phyloP scores from a whole-genome alignment of 2,113 vertebrate genomes.

The Leptobrachium ailaonicum region DNA sequence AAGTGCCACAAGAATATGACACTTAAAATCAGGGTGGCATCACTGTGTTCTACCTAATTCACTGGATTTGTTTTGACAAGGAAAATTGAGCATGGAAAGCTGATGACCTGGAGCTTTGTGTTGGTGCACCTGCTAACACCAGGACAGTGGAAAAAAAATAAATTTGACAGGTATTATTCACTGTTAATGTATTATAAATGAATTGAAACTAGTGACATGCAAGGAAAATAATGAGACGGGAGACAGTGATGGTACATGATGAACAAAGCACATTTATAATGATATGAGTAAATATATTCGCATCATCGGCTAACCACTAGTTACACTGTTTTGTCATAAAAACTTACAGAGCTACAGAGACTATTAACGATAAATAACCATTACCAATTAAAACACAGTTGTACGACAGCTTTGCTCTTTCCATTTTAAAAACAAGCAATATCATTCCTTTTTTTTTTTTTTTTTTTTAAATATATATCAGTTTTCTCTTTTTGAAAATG shows the following conservation, averaged over 20 bases:
- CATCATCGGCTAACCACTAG: constrained; percentile 89
- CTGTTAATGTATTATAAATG: constrained; percentile 94
- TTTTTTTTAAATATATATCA: constrained; percentile 46
- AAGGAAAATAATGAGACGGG: constrained; percentile 90
- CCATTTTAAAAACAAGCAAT: constrained; percentile 85
- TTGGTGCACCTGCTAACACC: constrained; percentile 86
- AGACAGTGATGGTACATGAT: constrained; percentile 93
- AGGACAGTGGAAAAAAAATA: constrained; percentile 85
- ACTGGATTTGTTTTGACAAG: constrained; percentile 43
- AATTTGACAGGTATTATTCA: constrained; percentile 89
- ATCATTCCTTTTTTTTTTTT: constrained; percentile 81
- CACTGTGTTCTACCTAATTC: constrained; percentile 28
- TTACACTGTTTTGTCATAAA: constrained; percentile 86
- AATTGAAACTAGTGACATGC: constrained; percentile 91
- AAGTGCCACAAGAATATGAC: constrained; percentile 20
- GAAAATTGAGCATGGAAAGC: constrained; percentile 42
- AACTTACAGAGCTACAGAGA: constrained; percentile 91
- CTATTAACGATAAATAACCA: constrained; percentile 90
- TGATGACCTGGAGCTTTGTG: constrained; percentile 62
- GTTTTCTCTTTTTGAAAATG: constrained; percentile 51
- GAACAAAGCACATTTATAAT: constrained; percentile 93
- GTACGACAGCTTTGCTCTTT: constrained; percentile 90
- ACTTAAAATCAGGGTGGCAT: constrained; percentile 21
- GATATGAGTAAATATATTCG: constrained; percentile 93
- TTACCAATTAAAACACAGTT: constrained; percentile 89